phyloP scores from a whole-genome alignment of 2,888 invertebrate species.

The Adelognathus sp. region DNA sequence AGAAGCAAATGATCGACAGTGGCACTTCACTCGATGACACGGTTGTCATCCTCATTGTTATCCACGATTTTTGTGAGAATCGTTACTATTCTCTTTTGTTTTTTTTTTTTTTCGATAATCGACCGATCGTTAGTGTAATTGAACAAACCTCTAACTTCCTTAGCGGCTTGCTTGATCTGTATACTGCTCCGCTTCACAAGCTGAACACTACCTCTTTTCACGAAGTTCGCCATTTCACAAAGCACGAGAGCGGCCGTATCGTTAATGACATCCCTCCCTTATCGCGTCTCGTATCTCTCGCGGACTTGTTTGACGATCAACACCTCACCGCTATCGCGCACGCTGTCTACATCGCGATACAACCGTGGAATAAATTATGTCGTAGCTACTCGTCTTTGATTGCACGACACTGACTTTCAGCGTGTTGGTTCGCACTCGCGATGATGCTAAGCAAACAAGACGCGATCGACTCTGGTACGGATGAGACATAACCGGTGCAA shows the following conservation, averaged over 20 bases:
- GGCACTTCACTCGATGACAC: background rate
- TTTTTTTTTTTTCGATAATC: constrained; percentile 9
- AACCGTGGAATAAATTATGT: constrained; percentile 64
- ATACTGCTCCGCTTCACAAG: constrained; percentile 82
- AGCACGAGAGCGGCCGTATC: background rate
- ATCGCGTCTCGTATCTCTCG: constrained; percentile 37
- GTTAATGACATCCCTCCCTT: constrained; percentile 51
- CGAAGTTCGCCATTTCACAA: constrained; percentile 78
- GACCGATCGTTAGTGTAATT: constrained; percentile 25
- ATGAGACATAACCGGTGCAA: background rate
- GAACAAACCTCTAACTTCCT: constrained; percentile 83
- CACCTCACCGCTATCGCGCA: constrained; percentile 60
- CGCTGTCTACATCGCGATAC: constrained; percentile 5
- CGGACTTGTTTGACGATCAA: constrained; percentile 64
- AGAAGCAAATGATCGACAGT: constrained; percentile 20
- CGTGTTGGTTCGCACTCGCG: background rate
- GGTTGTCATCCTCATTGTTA: constrained; percentile 29
- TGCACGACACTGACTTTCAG: constrained; percentile 28
- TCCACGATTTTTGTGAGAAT: background rate
- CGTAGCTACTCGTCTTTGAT: constrained; percentile 70
- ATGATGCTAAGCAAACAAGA: constrained; percentile 58
- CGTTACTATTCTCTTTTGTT: background rate
- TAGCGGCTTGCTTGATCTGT: constrained; percentile 82
- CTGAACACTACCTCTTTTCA: constrained; percentile 77
- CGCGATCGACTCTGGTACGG: background rate